phyloP scores from a whole-genome alignment of 2,888 invertebrate genomes.

The Latrodectus hesperus region DNA sequence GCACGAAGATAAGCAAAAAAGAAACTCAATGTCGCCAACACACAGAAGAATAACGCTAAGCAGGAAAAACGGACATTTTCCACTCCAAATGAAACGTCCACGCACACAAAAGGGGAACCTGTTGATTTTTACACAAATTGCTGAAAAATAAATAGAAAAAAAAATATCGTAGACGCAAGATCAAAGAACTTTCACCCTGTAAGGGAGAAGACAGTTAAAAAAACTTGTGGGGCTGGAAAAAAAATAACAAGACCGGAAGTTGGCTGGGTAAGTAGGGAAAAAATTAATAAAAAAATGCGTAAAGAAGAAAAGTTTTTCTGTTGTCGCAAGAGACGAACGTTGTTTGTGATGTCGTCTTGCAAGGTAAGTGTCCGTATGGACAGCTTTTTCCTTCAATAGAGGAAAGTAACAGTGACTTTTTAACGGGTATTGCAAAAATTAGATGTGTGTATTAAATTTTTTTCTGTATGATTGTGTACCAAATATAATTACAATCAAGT shows the following conservation, averaged over 20 bases:
- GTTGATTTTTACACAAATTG: conserved; percentile 23
- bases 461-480: too few species aligned
- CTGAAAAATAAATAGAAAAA: not conserved
- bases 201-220: conserved; percentile 1
- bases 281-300: too few species aligned
- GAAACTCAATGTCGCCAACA: not conserved
- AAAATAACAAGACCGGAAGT: not conserved
- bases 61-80: conserved; percentile 61
- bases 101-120: conserved; percentile 15
- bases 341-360: too few species aligned
- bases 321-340: too few species aligned
- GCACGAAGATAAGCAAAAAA: conserved; percentile 3
- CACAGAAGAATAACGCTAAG: not conserved
- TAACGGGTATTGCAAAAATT: too few species aligned
- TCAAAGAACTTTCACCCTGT: conserved; percentile 64
- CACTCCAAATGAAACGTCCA: conserved; percentile 55
- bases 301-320: too few species aligned
- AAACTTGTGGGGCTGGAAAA: conserved; percentile 1
- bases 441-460: too few species aligned
- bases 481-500: too few species aligned
- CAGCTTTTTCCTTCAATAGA: too few species aligned
- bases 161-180: conserved; percentile 8
- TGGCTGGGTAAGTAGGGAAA: not conserved
- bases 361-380: too few species aligned
- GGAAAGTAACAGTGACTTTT: too few species aligned